Evolutionary conservation across 92 coral and sea anemone species (phyloP).

Genomic region (Galaxea fascicularis): DNA sequence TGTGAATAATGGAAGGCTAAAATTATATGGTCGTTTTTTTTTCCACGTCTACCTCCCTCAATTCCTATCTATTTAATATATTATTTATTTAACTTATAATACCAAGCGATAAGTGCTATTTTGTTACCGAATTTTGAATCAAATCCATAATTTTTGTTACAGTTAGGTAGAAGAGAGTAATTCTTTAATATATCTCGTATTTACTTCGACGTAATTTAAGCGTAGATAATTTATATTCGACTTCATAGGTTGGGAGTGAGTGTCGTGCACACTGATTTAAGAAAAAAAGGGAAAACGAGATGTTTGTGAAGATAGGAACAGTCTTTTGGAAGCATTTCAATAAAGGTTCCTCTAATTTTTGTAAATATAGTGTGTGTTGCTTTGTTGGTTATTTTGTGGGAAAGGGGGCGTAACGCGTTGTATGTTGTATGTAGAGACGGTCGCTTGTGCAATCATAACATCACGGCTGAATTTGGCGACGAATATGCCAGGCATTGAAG

Average conservation of each 20-base stretch:
- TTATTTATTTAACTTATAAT: slow-evolving; percentile 98
- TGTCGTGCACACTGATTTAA: slow-evolving; percentile 39
- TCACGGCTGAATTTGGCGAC: slow-evolving; percentile 34
- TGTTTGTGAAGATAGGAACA: slow-evolving; percentile 50
- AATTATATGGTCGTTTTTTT: slow-evolving; percentile 64
- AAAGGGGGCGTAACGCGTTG: slow-evolving; percentile 40
- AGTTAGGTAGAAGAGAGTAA: slow-evolving; percentile 78
- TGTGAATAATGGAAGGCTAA: slow-evolving; percentile 83
- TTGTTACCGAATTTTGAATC: slow-evolving; percentile 85
- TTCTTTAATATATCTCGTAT: slow-evolving; percentile 79
- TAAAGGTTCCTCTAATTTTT: slow-evolving; percentile 53
- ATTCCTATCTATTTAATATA: slow-evolving; percentile 88
- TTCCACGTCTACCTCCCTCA: slow-evolving; percentile 59
- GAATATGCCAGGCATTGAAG: slow-evolving; percentile 39
- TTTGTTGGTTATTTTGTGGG: not conserved
- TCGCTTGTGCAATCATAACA: slow-evolving; percentile 37
- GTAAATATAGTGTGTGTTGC: slow-evolving; percentile 29
- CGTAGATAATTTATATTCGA: slow-evolving; percentile 80
- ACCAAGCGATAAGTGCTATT: slow-evolving; percentile 90
- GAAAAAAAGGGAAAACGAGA: slow-evolving; percentile 9
- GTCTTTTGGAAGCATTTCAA: slow-evolving; percentile 43
- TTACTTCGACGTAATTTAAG: slow-evolving; percentile 55
- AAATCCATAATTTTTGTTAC: slow-evolving; percentile 87
- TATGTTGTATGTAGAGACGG: not conserved
- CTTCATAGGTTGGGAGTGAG: slow-evolving; percentile 38